Percentiles rank a stretch among this genome's conserved stretches.
Evolutionary conservation across 2,113 vertebrate genomes (phyloP).

Genomic region (Sinosuthora webbiana): DNA sequence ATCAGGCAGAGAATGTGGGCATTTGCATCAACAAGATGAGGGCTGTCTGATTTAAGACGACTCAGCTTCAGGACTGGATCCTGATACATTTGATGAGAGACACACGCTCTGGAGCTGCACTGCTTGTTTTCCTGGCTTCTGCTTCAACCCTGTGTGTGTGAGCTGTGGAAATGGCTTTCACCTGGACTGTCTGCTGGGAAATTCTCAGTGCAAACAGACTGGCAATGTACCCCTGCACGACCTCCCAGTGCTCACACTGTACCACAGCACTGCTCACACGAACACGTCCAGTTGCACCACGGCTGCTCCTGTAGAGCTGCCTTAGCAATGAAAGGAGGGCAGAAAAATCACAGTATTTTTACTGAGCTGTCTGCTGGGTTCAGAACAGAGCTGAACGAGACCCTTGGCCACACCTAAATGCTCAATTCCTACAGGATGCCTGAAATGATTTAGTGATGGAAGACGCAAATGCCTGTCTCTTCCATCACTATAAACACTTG

Average conservation of each 20-base stretch:
- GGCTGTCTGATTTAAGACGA: slow-evolving; percentile 37
- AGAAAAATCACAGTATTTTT: not conserved
- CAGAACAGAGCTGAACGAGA: not conserved
- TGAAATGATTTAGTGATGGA: not conserved
- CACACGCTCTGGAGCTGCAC: not conserved
- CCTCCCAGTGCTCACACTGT: not conserved
- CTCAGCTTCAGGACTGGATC: slow-evolving; percentile 48
- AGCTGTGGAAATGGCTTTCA: not conserved
- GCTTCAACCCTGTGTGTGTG: not conserved
- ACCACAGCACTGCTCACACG: not conserved
- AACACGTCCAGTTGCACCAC: not conserved
- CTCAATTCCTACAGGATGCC: not conserved
- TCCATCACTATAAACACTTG: not conserved
- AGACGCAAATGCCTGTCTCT: not conserved
- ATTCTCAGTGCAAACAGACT: not conserved
- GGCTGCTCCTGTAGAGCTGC: not conserved
- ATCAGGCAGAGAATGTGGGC: slow-evolving; percentile 64
- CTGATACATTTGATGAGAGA: not conserved
- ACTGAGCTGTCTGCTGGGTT: not conserved
- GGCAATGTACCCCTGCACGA: not conserved
- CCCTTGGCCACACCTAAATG: not conserved
- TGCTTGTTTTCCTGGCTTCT: not conserved
- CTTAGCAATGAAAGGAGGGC: not conserved
- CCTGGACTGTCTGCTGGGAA: slow-evolving; percentile 2
- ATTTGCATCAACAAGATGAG: slow-evolving; percentile 56